Evolutionary conservation across 1,140 invertebrate species (phyloP).

Genomic region (Orius insidiosus): DNA sequence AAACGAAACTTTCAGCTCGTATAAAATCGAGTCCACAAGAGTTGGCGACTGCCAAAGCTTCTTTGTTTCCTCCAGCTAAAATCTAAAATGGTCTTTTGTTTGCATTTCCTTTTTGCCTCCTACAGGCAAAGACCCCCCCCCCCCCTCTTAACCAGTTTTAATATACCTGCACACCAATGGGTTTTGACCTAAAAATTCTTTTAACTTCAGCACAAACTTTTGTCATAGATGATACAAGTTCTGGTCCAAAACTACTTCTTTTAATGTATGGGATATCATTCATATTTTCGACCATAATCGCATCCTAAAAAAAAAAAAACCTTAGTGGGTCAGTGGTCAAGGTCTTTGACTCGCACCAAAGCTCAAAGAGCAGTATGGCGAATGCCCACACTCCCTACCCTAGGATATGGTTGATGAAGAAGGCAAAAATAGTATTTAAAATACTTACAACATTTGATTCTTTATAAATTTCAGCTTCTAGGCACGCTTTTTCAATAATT

Average conservation of each 20-base stretch:
- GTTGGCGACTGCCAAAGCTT: slow-evolving; percentile 59
- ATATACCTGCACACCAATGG: not conserved
- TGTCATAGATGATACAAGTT: slow-evolving; percentile 54
- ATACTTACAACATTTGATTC: slow-evolving; percentile 35
- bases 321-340: no score
- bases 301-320: slow-evolving; percentile 56
- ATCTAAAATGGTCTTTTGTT: no score
- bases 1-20: slow-evolving; percentile 64
- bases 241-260: slow-evolving; percentile 39
- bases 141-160: no score
- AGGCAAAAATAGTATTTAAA: no score
- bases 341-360: no score
- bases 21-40: slow-evolving; percentile 58
- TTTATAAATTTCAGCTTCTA: slow-evolving; percentile 40
- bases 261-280: slow-evolving; percentile 62
- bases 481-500: slow-evolving; percentile 35
- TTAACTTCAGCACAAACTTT: slow-evolving; percentile 36
- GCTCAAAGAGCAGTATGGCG: no score
- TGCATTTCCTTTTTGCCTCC: no score
- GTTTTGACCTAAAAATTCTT: slow-evolving; percentile 19
- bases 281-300: slow-evolving; percentile 71
- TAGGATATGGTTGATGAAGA: no score
- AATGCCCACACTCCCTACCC: no score
- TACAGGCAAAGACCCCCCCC: not conserved
- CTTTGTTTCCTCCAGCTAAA: slow-evolving; percentile 55